Conservation (phyloP, 2,113 vertebrate genomes). For the Bubalus kerabau region DNA sequence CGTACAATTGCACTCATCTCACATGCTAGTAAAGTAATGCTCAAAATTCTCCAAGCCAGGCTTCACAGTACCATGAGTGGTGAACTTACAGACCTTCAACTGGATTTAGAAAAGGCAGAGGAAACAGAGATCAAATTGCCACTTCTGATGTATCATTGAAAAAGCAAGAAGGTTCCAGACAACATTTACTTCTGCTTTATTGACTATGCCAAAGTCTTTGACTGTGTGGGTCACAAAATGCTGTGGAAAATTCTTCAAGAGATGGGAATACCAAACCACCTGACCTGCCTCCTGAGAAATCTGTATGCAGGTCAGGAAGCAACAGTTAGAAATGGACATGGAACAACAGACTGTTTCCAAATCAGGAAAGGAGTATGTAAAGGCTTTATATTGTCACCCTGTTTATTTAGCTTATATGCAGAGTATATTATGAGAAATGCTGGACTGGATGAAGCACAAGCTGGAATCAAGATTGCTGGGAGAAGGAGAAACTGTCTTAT, state of each 20-base stretch:
- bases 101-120: neutral
- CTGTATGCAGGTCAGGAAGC: neutral
- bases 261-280: neutral
- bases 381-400: neutral
- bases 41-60: neutral
- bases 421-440: neutral
- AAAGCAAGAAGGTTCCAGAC: no score
- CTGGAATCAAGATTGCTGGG: neutral
- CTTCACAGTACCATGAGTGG: accelerated
- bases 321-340: neutral
- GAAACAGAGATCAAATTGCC: neutral
- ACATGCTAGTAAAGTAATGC: neutral
- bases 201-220: neutral
- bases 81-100: neutral
- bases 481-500: neutral
- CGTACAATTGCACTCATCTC: neutral
- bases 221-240: neutral
- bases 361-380: neutral
- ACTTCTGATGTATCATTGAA: neutral
- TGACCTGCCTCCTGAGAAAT: neutral
- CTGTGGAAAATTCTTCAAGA: neutral
- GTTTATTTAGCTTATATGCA: neutral
- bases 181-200: neutral
- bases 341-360: neutral
- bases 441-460: neutral